Base-by-base conservation (phyloP, 1,140 invertebrate species). In the Tribolium castaneum region DNA sequence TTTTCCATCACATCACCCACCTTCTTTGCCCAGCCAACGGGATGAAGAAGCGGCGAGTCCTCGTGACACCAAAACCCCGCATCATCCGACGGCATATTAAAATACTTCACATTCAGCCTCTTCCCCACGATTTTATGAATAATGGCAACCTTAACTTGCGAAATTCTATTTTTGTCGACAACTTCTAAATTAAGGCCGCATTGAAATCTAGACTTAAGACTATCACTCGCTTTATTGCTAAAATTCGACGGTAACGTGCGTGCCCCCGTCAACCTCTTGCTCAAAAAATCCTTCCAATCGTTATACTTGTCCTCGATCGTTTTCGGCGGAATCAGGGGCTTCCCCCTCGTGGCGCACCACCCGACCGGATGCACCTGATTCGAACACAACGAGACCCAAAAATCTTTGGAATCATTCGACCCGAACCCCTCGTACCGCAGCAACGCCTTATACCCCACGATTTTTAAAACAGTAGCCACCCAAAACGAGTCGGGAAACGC, bases 51-150 rank as follows among this genome's bases (percentile, higher is more conserved):
- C 0, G 96, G 94, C 0, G 97, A 98, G 84, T 97, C 94, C 87
- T 98, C 96, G 82, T 99, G 97, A 84, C 96, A 98, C 97, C 97
- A 99, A 87, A 99, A 99, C 5, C 94, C 96, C 83, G 92, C 91
- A 83, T 94, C 94, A 59, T 93, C 92, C 1, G 92, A 90, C 6
- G 91, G 88, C 62, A 93, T 93, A 81, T 97, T 95, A 82, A 95
- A 96, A 88, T 99, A 99, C 81, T 93, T 93, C 0, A 99, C 90
- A 82, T 97, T 94, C 16, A 99, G 89, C 50, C 97, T 90, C 84
- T 98, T 97, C 0, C 97, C 97, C 14, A 98, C 92, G 78, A 98
- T 95, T 86, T 96, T 95, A 62, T 94, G 91, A 54, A 99, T 94
- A 10, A 92, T 94, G 0, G 97, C 97, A 9, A 95, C 93, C 86